phyloP scores from a whole-genome alignment of 2,797 vertebrate genomes.

The Synaphobranchus kaupii region DNA sequence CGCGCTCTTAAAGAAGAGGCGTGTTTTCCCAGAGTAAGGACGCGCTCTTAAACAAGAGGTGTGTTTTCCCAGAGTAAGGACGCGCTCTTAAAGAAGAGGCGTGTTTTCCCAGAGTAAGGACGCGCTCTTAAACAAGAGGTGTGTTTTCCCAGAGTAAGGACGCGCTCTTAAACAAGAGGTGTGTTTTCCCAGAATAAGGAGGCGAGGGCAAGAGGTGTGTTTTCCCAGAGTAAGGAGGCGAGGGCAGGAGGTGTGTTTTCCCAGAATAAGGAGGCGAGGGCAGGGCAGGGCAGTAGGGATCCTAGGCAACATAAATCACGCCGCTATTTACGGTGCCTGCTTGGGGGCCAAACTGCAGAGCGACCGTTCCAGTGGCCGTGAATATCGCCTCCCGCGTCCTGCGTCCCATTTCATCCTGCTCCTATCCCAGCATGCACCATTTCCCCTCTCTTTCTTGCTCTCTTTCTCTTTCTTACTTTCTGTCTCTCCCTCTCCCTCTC shows the following conservation, averaged over 20 bases:
- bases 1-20: too few species aligned
- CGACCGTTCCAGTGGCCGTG: constrained; percentile 14
- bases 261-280: constrained; percentile 20
- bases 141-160: too few species aligned
- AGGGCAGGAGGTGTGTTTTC: not conserved
- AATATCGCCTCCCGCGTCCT: not conserved
- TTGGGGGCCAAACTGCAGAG: constrained; percentile 29
- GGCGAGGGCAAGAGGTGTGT: too few species aligned
- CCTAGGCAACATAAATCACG: constrained; percentile 46
- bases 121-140: too few species aligned
- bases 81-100: too few species aligned
- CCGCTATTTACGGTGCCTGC: constrained; percentile 36
- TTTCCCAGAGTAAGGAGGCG: too few species aligned
- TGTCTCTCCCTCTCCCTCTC: not conserved
- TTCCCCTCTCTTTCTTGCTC: not conserved
- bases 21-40: too few species aligned
- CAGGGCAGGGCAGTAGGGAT: constrained; percentile 37
- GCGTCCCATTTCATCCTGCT: not conserved
- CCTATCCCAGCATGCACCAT: not conserved
- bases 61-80: too few species aligned
- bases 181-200: too few species aligned
- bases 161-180: too few species aligned
- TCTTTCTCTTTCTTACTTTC: not conserved
- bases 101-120: too few species aligned
- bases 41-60: too few species aligned